phyloP scores from a whole-genome alignment of 2,888 invertebrate genomes.

The Xanthia icteritia region DNA sequence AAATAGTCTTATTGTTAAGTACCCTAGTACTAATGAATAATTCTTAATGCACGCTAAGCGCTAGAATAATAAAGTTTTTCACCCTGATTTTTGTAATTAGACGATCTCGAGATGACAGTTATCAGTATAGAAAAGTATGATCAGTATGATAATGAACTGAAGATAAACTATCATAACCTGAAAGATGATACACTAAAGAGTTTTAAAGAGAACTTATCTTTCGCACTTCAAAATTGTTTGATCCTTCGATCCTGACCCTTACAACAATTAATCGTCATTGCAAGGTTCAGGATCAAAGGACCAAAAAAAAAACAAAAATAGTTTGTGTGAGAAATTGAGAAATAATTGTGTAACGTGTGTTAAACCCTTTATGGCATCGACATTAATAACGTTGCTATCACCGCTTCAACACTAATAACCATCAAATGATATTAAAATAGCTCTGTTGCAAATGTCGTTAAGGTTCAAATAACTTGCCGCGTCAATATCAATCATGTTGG shows the following conservation, averaged over 20 bases:
- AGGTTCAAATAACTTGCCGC: conserved; percentile 48
- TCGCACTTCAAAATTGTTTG: background rate
- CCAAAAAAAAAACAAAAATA: background rate
- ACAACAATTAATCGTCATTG: background rate
- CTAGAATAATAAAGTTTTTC: background rate
- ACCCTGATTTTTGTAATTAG: background rate
- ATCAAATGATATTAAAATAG: conserved; percentile 49
- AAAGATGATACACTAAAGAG: background rate
- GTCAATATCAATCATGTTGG: conserved; percentile 57
- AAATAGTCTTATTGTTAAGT: background rate
- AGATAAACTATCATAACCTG: background rate
- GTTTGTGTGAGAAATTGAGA: background rate
- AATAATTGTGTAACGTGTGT: background rate
- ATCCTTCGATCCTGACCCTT: background rate
- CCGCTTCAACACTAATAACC: conserved; percentile 4
- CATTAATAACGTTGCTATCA: conserved; percentile 26
- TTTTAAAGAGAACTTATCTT: background rate
- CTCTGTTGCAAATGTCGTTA: conserved; percentile 53
- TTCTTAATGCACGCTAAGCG: background rate
- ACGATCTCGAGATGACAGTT: background rate
- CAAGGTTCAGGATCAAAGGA: background rate
- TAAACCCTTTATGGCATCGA: no score
- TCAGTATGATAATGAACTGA: no score
- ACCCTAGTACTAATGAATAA: background rate
- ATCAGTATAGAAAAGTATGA: no score